Evolutionary conservation across 2,888 invertebrate species (phyloP), one percentile per base, ranked within the genome.

Genomic region (Silvanus unidentatus): DNA sequence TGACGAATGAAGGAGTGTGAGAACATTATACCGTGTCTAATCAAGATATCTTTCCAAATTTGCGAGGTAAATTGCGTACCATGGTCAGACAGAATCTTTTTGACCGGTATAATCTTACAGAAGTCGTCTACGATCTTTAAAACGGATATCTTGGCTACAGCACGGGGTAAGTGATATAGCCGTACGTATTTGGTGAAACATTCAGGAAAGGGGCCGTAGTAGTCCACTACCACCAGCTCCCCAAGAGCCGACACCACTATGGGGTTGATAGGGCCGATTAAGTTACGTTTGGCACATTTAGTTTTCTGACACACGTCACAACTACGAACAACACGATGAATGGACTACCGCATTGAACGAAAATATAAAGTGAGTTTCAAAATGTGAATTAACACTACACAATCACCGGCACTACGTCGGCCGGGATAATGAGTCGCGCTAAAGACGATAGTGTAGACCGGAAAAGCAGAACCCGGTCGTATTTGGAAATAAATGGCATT

Each of bases 11-110:
- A 46, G 5, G 46, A 44, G 34, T 36, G 38, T 2, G 38, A 37
- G 6, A 30, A 16, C 1, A 8, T n/a, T 5, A 44, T 42, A 16
- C 37, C 38, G 14, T 36, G 11, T 9, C 30, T 14, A n/a, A 15
- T 16, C 16, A 48, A 9, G n/a, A 29, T 16, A 2, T 44, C 22
- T 11, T 36, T 16, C 58, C 59, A 58, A 9, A 27, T 37, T 15
- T 45, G 40, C 1, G 52, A 49, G 1, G 54, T 49, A 40, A 61
- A 59, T 39, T 59, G 58, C 10, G 46, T 42, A 6, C 58, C 56
- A 32, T 56, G 52, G 37, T 54, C 55, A 10, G 36, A 42, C 10
- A 53, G 16, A 1, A 50, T 36, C 2, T 16, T n/a, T n/a, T n/a
- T n/a, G 37, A 16, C 38, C 16, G 2, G 38, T 16, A 50, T 44